These are phyloP conservation scores for Stenichneumon culpator DNA, from an alignment of 2,888 invertebrate genomes.

Conservation along the genomic window DNA sequence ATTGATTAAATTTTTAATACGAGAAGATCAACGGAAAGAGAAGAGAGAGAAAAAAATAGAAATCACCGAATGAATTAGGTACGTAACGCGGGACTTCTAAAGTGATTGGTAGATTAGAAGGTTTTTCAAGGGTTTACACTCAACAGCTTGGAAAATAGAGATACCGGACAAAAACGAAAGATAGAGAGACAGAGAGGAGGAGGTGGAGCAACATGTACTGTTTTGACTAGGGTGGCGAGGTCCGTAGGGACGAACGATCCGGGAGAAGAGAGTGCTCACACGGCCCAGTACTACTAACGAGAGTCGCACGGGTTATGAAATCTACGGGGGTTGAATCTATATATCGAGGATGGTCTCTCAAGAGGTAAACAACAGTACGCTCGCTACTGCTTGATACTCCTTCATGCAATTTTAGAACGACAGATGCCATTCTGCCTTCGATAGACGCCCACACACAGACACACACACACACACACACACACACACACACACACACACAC, in stretches of 20 bases:
- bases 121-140: slow-evolving; percentile 25
- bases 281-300: slow-evolving; percentile 51
- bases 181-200: not conserved
- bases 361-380: slow-evolving; percentile 33
- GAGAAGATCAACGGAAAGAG: slow-evolving; percentile 31
- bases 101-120: slow-evolving; percentile 50
- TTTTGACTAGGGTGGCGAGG: slow-evolving; percentile 56
- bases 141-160: slow-evolving; percentile 6
- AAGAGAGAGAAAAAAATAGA: slow-evolving; percentile 40
- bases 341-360: slow-evolving; percentile 41
- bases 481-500: slow-evolving; percentile 3
- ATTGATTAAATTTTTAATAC: slow-evolving; percentile 51
- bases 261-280: slow-evolving; percentile 42
- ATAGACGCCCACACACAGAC: slow-evolving; percentile 1
- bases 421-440: slow-evolving; percentile 59
- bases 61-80: not conserved
- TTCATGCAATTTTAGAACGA: slow-evolving; percentile 44
- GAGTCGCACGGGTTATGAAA: slow-evolving; percentile 58
- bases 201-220: slow-evolving; percentile 19
- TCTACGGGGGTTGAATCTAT: slow-evolving; percentile 47
- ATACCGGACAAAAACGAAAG: not conserved
- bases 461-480: slow-evolving; percentile 10
- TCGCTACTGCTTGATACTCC: slow-evolving; percentile 20
- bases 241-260: slow-evolving; percentile 24
- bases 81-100: slow-evolving; percentile 11